Evolutionary conservation across 2,888 invertebrate genomes (phyloP), one percentile per base, ranked within the genome.

Genomic region (Meiosimyza platycephala): DNA sequence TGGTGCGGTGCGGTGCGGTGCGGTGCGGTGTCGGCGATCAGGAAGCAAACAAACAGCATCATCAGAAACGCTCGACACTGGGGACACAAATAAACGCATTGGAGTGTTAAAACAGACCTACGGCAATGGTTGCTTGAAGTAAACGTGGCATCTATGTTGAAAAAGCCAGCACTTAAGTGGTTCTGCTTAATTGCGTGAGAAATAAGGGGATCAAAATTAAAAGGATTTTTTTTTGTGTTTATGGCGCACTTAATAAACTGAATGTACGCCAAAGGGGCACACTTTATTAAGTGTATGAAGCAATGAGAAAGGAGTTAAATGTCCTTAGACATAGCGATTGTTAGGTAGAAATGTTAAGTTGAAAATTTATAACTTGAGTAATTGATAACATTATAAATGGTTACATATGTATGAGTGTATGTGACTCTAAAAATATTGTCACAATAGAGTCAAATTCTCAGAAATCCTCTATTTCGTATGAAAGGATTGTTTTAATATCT

Each of bases 141-240:
- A 40, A 40, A 40, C 40, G 40, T 9, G 9, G 40, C 40, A 9
- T 57, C 57, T 22, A 28, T 9, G 7, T 28, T 1, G 13, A 40
- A 40, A 63, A 62, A 28, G 60, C 28, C 60, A 40, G 40, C 33
- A 62, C 62, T 62, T 33, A 63, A 48, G 48, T 18, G 48, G 63
- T 63, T 63, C 62, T 62, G 62, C n/a, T 15, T 47, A 47, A 63
- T 63, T 63, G 63, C 63, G 63, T 47, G 63, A 63, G 63, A 40
- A 63, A 63, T 18, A 16, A 15, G 48, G 22, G 28, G 28, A 57
- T 22, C 12, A 15, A 57, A 57, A 57, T 40, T 7, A 40, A 40
- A 40, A 9, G 40, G 6, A 9, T 40, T 40, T 40, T 40, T 40
- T 40, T 3, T 40, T 40, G 40, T 40, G 9, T 40, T 6, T 9